phyloP scores from a whole-genome alignment of 2,113 vertebrate species.

The Grantiella picta region DNA sequence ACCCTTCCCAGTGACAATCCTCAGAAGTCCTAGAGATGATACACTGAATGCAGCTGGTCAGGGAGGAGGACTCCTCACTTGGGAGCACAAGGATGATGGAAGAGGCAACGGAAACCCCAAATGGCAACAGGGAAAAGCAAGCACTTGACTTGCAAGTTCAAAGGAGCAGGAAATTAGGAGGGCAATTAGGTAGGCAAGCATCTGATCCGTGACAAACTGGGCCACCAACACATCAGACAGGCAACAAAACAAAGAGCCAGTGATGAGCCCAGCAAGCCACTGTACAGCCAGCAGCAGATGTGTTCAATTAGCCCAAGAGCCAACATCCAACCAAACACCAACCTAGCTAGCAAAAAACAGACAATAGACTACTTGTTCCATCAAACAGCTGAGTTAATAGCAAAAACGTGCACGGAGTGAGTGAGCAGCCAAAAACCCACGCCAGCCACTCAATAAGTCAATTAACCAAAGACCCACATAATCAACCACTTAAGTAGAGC shows the following conservation, averaged over 20 bases:
- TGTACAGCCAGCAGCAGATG: conserved; percentile 56
- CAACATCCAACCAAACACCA: conserved; percentile 66
- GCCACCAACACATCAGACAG: not conserved
- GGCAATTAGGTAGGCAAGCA: not conserved
- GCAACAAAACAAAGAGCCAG: conserved; percentile 50
- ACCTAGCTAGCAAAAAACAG: conserved; percentile 56
- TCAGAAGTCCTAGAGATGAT: not conserved
- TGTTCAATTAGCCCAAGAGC: conserved; percentile 66
- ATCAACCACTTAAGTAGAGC: conserved; percentile 57
- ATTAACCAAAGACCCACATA: conserved; percentile 64
- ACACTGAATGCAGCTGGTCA: not conserved
- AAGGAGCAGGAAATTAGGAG: not conserved
- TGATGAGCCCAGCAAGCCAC: conserved; percentile 37
- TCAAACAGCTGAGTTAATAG: conserved; percentile 71
- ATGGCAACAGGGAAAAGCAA: fast-evolving
- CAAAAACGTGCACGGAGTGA: conserved; percentile 55
- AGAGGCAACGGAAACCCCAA: not conserved
- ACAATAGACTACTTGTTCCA: conserved; percentile 68
- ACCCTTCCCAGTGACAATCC: not conserved
- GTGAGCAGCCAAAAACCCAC: conserved; percentile 52
- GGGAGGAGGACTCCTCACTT: not conserved
- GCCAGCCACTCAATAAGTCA: conserved; percentile 59
- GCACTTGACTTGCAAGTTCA: not conserved
- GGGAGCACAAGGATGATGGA: not conserved
- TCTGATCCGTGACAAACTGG: not conserved